Evolutionary conservation across 2,888 invertebrate species (phyloP).

Genomic region (Hanleya hanleyi): DNA sequence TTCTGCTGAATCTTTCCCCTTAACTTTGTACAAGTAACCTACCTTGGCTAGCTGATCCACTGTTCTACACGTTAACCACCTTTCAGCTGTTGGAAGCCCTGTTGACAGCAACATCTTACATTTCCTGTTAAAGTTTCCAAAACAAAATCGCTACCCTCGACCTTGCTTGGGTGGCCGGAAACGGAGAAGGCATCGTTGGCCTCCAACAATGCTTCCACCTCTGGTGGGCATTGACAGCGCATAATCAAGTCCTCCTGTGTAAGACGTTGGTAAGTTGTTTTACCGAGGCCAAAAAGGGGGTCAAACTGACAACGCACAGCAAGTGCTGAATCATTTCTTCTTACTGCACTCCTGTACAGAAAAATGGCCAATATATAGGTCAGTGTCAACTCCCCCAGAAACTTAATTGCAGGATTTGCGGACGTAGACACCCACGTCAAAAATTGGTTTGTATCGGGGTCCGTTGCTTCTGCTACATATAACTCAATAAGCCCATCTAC

Average conservation of each 20-base stretch:
- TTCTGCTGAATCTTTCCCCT: no score
- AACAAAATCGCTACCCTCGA: no score
- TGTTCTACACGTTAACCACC: no score
- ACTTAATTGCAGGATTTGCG: not conserved
- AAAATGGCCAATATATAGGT: not conserved
- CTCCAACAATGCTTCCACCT: not conserved
- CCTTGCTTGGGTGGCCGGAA: not conserved
- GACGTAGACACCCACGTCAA: not conserved
- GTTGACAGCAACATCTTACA: no score
- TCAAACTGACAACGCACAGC: not conserved
- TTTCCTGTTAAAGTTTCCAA: no score
- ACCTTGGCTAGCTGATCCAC: no score
- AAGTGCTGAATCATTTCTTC: not conserved
- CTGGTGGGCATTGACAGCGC: not conserved
- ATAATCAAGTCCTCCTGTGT: not conserved
- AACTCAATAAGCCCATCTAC: not conserved
- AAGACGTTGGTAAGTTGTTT: not conserved
- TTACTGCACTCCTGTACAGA: not conserved
- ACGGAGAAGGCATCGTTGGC: not conserved
- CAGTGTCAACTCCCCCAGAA: not conserved
- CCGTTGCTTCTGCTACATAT: not conserved
- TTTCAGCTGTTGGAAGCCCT: no score
- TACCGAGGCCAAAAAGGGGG: not conserved
- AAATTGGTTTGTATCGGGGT: not conserved
- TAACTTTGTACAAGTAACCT: no score